Base-by-base conservation (phyloP, 1,140 invertebrate genomes). In the Polypedilum vanderplanki region DNA sequence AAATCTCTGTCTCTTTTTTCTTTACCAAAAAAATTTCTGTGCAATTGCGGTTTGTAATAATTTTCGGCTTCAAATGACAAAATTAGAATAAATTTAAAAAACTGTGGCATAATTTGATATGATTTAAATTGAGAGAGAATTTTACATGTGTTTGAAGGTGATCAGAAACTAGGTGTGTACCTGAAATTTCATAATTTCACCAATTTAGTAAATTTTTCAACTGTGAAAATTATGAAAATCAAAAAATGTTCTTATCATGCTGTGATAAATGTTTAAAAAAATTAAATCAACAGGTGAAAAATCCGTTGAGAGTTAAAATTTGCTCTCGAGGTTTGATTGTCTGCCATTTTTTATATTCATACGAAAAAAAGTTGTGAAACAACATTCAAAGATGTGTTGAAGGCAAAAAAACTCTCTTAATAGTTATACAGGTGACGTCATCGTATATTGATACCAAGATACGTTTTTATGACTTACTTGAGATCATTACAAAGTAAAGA, bases 381-480 rank as follows among this genome's bases (percentile, higher is more conserved):
- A 57, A 46, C 46, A 57, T 57, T 15, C 46, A 57, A 57, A 57
- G 46, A 57, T 57, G 46, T 57, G 46, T 57, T 57, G 46, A 57
- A 57, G 46, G 46, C n/a, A 57, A 33, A 33, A 33, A 33, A 33
- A 33, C 12, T 57, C n/a, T 46, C n/a, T 57, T n/a, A n/a, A 57
- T 57, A n/a, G n/a, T n/a, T n/a, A n/a, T 57, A 57, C 46, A 57
- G 46, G 46, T 57, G 46, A 57, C 46, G 46, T 57, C 46, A 57
- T 12, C 46, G 8, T 15, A 15, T 12, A 57, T 57, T 12, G 9
- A 46, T 46, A 57, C 46, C 46, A n/a, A n/a, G 46, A 15, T 33
- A 33, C 5, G 5, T 33, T 33, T 33, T 33, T 33, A 5, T 33
- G 24, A 5, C 24, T 33, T 33, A 33, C n/a, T n/a, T 33, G 24